Conservation (phyloP, 2,113 vertebrate genomes). For the Dasyprocta punctata region DNA sequence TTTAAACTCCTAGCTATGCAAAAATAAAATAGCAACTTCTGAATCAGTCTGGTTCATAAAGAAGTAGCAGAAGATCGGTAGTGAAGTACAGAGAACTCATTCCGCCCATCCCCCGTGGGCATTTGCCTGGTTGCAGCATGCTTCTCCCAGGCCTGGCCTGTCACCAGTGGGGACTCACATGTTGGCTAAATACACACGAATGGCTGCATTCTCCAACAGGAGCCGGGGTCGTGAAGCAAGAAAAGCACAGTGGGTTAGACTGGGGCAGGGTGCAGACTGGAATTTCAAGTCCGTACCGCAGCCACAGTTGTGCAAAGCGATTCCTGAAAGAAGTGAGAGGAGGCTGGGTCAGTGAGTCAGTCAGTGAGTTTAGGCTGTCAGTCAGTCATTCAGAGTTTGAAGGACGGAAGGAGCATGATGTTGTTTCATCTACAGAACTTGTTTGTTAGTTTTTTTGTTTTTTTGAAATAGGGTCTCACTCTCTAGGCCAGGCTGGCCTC, state of each 20-base stretch:
- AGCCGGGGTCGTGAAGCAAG: background rate
- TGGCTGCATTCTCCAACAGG: background rate
- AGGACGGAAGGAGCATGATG: conserved; percentile 62
- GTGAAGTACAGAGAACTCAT: background rate
- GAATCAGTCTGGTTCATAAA: conserved; percentile 22
- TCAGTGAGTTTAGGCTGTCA: background rate
- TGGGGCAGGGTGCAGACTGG: background rate
- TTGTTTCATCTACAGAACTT: background rate
- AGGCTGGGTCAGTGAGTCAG: background rate
- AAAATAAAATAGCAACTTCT: background rate
- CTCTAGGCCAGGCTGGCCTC: background rate
- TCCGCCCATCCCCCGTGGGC: background rate
- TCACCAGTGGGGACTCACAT: background rate
- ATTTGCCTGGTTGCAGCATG: background rate
- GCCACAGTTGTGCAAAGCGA: background rate
- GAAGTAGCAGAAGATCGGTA: background rate
- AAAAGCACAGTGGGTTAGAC: no score
- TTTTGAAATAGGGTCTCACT: background rate
- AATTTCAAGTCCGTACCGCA: background rate
- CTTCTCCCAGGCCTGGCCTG: background rate
- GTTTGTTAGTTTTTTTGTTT: background rate
- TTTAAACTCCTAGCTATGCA: background rate
- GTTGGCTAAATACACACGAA: background rate
- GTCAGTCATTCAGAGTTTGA: background rate
- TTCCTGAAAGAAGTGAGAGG: background rate